Evolutionary conservation across 2,113 vertebrate genomes (phyloP).

Genomic region (Hippolais icterina): DNA sequence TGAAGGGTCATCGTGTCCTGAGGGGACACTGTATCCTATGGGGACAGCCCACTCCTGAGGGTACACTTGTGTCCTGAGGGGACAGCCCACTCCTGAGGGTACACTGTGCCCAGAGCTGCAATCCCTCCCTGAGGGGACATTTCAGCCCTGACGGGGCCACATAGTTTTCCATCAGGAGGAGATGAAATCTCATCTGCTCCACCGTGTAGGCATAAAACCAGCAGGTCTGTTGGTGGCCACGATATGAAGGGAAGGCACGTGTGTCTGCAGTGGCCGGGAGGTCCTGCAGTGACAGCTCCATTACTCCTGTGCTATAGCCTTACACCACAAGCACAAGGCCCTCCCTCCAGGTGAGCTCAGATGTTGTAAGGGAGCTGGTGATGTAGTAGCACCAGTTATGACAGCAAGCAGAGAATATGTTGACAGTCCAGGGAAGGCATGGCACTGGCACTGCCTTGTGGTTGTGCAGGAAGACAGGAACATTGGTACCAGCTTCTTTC

Average conservation of each 20-base stretch:
- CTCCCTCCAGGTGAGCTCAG: not conserved
- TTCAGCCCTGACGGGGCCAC: accelerated
- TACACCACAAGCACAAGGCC: no score
- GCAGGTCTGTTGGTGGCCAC: accelerated
- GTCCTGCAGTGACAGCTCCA: accelerated
- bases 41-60: accelerated
- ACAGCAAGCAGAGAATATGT: not conserved
- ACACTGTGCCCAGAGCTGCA: not conserved
- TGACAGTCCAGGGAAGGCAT: not conserved
- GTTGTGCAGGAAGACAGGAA: not conserved
- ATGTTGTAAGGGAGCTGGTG: accelerated
- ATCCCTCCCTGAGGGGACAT: not conserved
- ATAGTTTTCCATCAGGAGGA: not conserved
- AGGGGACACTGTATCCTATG: not conserved
- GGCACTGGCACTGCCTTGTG: no score
- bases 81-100: no score
- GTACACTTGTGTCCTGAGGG: no score
- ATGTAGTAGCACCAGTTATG: not conserved
- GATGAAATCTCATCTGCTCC: not conserved
- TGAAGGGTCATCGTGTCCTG: not conserved
- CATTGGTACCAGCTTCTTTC: not conserved
- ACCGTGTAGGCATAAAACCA: accelerated
- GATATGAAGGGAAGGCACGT: no score
- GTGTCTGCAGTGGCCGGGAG: accelerated
- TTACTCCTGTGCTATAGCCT: not conserved